Percentiles rank a stretch among this genome's conserved stretches.
Evolutionary conservation across 2,888 invertebrate species (phyloP).

Genomic region (Stenodera caucasica): DNA sequence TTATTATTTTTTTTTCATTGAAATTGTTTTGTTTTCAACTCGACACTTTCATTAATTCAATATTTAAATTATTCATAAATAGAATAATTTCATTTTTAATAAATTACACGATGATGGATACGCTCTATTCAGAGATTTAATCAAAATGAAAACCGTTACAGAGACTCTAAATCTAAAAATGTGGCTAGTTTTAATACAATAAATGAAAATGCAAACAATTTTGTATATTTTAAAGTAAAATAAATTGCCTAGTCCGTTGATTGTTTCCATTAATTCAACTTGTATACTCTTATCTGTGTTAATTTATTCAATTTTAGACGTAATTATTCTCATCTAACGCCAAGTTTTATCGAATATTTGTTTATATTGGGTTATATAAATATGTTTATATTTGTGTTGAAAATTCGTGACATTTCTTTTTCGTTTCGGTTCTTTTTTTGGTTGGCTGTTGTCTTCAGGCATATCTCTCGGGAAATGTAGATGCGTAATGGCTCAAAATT

Average conservation of each 20-base stretch:
- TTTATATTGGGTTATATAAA: no score
- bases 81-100: no score
- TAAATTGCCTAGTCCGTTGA: neutral
- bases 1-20: neutral
- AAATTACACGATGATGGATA: no score
- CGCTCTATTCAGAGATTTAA: neutral
- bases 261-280: neutral
- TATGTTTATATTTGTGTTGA: neutral
- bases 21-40: slow-evolving; percentile 17
- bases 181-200: neutral
- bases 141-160: neutral
- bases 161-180: neutral
- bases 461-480: slow-evolving; percentile 21
- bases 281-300: neutral
- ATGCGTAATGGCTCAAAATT: slow-evolving; percentile 25
- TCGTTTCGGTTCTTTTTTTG: slow-evolving; percentile 26
- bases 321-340: no score
- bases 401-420: slow-evolving; percentile 23
- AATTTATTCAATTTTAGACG: neutral
- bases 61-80: no score
- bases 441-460: slow-evolving; percentile 26
- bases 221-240: neutral
- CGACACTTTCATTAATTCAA: no score
- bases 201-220: neutral
- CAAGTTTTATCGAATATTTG: no score